A percentile compares a stretch with the other conserved stretches of the same genome.
Conservation (phyloP, 2,797 vertebrate species). For the Dendrocincla fuliginosa region DNA sequence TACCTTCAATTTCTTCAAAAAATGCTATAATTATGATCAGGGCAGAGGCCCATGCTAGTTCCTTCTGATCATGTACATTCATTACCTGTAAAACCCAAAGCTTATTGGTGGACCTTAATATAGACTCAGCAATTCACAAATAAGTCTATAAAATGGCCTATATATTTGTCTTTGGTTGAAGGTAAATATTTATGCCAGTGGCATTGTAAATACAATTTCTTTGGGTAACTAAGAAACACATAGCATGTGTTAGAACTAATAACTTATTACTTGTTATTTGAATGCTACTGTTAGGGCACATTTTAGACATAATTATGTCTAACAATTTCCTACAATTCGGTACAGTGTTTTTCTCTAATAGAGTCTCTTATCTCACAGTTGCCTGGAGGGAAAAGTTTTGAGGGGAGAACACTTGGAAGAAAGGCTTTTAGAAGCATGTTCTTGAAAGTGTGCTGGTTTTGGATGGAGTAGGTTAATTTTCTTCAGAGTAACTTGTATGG, state of each 20-base stretch:
- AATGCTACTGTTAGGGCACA: neutral
- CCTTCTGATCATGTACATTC: neutral
- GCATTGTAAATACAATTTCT: constrained; percentile 20
- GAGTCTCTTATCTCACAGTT: neutral
- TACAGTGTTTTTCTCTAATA: neutral
- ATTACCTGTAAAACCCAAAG: neutral
- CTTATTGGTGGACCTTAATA: neutral
- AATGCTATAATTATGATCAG: neutral
- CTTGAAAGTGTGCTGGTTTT: neutral
- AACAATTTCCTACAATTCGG: constrained; percentile 10
- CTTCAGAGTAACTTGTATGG: neutral
- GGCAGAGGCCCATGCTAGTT: neutral
- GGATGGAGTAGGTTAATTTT: neutral
- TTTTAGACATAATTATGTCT: constrained; percentile 17
- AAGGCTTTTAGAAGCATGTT: neutral
- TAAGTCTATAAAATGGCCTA: neutral
- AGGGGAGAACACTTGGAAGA: neutral
- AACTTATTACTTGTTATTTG: constrained; percentile 14
- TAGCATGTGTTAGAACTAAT: neutral
- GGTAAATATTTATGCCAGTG: neutral
- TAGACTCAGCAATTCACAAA: neutral
- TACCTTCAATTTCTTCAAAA: neutral
- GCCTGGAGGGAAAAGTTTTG: neutral
- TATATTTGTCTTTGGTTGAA: neutral
- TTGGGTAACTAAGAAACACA: neutral